Evolutionary conservation across 2,888 invertebrate species (phyloP).

Genomic region (Phyto melanocephala): DNA sequence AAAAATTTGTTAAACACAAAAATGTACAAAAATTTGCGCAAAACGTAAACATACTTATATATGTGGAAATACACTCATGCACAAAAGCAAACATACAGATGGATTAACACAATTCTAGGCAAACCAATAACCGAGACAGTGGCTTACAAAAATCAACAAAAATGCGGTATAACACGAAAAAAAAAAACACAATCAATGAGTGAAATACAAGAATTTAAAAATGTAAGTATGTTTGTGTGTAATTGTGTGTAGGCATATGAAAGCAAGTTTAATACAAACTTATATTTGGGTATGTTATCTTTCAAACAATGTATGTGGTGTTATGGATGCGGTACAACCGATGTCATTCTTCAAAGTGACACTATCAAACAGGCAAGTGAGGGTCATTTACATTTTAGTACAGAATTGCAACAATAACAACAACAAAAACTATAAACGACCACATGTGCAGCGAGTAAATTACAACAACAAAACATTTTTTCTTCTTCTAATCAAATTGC

Average conservation of each 20-base stretch:
- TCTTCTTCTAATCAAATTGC: constrained; percentile 63
- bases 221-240: not conserved
- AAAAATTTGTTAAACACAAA: constrained; percentile 57
- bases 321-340: constrained; percentile 15
- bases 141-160: constrained; percentile 58
- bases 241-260: not conserved
- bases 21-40: constrained; percentile 33
- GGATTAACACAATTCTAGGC: not conserved
- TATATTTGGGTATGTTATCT: constrained; percentile 10
- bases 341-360: constrained; percentile 65
- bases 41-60: not conserved
- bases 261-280: too few species aligned
- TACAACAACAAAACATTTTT: constrained; percentile 39
- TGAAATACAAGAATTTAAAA: constrained; percentile 11
- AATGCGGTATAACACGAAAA: constrained; percentile 44
- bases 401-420: constrained; percentile 6
- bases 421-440: constrained; percentile 46
- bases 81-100: not conserved
- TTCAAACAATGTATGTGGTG: constrained; percentile 26
- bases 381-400: constrained; percentile 62
- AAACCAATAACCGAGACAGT: constrained; percentile 33
- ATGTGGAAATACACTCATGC: not conserved
- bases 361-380: constrained; percentile 62
- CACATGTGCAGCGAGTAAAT: constrained; percentile 57
- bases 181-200: constrained; percentile 48